Evolutionary conservation across 2,888 invertebrate genomes (phyloP).

Genomic region (Ectobius pallidus): DNA sequence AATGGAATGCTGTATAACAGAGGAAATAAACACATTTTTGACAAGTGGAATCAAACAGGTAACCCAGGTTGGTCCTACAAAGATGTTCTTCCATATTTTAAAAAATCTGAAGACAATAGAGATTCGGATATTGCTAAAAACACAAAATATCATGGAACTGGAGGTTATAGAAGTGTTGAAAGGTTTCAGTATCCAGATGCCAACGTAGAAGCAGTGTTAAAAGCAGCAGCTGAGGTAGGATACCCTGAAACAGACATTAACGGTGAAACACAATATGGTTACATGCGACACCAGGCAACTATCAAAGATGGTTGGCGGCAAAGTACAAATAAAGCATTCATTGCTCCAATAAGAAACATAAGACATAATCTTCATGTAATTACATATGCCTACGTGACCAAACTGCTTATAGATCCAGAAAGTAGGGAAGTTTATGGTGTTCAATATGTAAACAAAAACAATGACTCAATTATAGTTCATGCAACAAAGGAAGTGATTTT

Average conservation of each 20-base stretch:
- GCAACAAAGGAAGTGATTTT: conserved; percentile 70
- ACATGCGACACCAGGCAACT: conserved; percentile 84
- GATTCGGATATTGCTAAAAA: conserved; percentile 85
- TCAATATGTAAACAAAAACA: conserved; percentile 71
- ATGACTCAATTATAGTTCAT: conserved; percentile 62
- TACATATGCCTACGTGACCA: conserved; percentile 77
- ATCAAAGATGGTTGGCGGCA: conserved; percentile 83
- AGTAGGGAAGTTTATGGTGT: conserved; percentile 79
- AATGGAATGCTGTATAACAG: conserved; percentile 92
- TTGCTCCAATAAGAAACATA: conserved; percentile 73
- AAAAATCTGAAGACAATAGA: conserved; percentile 85
- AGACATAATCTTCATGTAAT: conserved; percentile 83
- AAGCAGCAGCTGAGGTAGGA: conserved; percentile 92
- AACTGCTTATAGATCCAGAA: conserved; percentile 69
- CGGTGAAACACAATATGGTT: conserved; percentile 85
- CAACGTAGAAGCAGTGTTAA: conserved; percentile 73
- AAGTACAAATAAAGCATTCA: conserved; percentile 83
- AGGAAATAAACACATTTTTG: conserved; percentile 85
- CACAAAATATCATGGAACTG: conserved; percentile 69
- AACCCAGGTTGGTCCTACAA: conserved; percentile 89
- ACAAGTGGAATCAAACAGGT: conserved; percentile 84
- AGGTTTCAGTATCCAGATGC: conserved; percentile 60
- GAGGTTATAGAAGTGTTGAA: conserved; percentile 78
- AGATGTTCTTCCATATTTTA: conserved; percentile 81
- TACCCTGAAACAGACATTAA: conserved; percentile 87